Evolutionary conservation across 2,797 vertebrate genomes (phyloP).

Genomic region (Gadopsis bispinosus): DNA sequence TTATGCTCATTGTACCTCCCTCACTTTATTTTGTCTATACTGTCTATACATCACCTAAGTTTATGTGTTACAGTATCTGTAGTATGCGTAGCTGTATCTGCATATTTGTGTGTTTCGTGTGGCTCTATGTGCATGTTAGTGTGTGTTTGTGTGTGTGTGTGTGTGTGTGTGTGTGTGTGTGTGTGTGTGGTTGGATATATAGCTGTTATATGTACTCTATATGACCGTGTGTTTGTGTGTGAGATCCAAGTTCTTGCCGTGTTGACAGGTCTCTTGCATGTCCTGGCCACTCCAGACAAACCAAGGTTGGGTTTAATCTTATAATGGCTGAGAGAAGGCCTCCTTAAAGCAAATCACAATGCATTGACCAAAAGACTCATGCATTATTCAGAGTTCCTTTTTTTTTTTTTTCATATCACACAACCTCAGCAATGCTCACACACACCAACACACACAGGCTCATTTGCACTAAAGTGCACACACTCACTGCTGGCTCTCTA

Average conservation of each 20-base stretch:
- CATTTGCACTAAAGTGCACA: constrained; percentile 63
- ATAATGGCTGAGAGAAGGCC: constrained; percentile 84
- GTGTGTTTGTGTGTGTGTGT: constrained; percentile 11
- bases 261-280: constrained; percentile 83
- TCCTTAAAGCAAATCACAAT: constrained; percentile 86
- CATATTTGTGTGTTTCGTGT: neutral
- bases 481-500: constrained; percentile 38
- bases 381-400: constrained; percentile 84
- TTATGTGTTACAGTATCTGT: constrained; percentile 15
- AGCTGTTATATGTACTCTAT: constrained; percentile 22
- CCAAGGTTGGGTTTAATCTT: constrained; percentile 86
- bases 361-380: constrained; percentile 86
- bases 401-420: constrained; percentile 77
- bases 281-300: constrained; percentile 79
- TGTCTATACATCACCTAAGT: neutral
- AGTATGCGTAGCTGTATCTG: neutral
- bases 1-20: neutral
- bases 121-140: neutral
- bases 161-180: constrained; percentile 14
- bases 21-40: neutral
- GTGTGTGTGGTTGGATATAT: constrained; percentile 3
- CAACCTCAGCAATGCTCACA: constrained; percentile 61
- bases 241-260: constrained; percentile 67
- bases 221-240: constrained; percentile 25
- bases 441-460: constrained; percentile 42